Evolutionary conservation across 2,888 invertebrate genomes (phyloP).

Genomic region (Napeogenes inachia): DNA sequence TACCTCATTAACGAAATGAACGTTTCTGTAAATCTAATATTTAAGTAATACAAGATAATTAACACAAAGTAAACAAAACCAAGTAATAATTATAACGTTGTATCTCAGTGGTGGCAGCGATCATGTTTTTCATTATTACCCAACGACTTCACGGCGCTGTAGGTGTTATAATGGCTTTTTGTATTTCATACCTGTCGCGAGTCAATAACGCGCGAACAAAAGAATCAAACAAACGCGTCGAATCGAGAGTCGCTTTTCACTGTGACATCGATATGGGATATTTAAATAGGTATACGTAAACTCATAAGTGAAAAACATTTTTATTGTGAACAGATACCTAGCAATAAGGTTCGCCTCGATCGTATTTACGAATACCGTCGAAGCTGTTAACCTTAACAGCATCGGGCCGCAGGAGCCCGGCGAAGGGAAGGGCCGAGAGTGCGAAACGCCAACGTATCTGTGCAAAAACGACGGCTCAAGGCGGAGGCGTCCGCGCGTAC

Average conservation of each 20-base stretch:
- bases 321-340: conserved; percentile 11
- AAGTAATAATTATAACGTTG: neutral
- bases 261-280: conserved; percentile 48
- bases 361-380: conserved; percentile 65
- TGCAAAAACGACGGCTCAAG: conserved; percentile 44
- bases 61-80: neutral
- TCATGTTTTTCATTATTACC: conserved; percentile 27
- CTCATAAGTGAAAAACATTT: conserved; percentile 29
- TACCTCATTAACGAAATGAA: conserved; percentile 12
- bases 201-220: conserved; percentile 63
- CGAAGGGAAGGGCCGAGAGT: conserved; percentile 42
- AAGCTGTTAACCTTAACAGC: conserved; percentile 52
- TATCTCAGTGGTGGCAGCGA: neutral
- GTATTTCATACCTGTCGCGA: conserved; percentile 52
- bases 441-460: conserved; percentile 50
- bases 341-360: conserved; percentile 34
- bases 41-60: neutral
- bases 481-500: conserved; percentile 39
- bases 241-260: conserved; percentile 61
- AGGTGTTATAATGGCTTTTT: conserved; percentile 50
- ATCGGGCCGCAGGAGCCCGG: conserved; percentile 29
- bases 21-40: neutral
- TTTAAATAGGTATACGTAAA: conserved; percentile 29
- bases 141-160: conserved; percentile 31
- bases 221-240: conserved; percentile 67